A percentile compares a stretch with the other conserved stretches of the same genome.
Evolutionary conservation across 2,113 vertebrate genomes (phyloP).

Genomic region (Scartelaos histophorus): DNA sequence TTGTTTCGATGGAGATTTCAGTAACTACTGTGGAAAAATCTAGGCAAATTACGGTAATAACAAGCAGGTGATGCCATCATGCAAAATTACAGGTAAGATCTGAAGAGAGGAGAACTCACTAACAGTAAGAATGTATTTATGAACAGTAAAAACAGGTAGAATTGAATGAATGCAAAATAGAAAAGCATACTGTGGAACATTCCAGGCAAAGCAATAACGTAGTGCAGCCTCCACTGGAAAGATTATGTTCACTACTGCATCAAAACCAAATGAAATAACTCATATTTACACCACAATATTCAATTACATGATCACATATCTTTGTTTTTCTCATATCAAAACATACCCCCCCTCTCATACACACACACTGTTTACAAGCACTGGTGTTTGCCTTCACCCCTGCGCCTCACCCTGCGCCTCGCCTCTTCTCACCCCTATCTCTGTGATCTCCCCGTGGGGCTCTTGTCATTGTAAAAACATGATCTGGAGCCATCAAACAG

Average conservation of each 20-base stretch:
- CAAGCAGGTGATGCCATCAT: too few species aligned
- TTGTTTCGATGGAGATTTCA: neutral
- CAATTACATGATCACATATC: neutral
- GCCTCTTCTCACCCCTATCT: conserved; percentile 34
- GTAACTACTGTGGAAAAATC: neutral
- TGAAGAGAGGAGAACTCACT: too few species aligned
- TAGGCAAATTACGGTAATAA: neutral
- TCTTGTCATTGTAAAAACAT: conserved; percentile 75
- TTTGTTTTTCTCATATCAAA: neutral
- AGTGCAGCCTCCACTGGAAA: too few species aligned
- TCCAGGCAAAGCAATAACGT: neutral
- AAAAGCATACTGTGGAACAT: neutral
- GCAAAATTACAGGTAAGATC: too few species aligned
- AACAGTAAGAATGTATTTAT: too few species aligned
- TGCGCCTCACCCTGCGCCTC: conserved; percentile 7
- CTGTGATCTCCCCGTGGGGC: conserved; percentile 56
- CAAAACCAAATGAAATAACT: too few species aligned
- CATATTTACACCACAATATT: neutral
- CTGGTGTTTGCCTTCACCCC: conserved; percentile 30
- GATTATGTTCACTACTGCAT: too few species aligned
- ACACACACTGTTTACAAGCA: conserved; percentile 29
- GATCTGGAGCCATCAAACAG: conserved; percentile 74
- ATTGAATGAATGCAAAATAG: neutral
- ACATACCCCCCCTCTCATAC: neutral
- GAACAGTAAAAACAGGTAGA: neutral